phyloP scores from a whole-genome alignment of 2,797 vertebrate genomes.

The Xenentodon cancila region DNA sequence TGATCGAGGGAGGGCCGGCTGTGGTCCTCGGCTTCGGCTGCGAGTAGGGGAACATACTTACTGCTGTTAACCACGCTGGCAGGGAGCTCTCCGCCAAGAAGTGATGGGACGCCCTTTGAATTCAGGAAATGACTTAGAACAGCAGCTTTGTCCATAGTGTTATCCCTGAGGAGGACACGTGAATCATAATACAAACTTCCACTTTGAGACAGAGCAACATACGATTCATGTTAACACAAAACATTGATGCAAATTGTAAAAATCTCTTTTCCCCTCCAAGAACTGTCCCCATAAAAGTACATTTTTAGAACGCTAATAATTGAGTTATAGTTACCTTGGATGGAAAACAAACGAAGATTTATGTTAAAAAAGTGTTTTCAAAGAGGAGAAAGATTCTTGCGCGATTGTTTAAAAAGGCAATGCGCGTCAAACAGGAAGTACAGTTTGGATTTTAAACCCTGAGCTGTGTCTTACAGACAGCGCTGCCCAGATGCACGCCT shows the following conservation, averaged over 20 bases:
- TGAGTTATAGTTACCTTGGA: slow-evolving; percentile 25
- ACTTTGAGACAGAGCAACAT: background rate
- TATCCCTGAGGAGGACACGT: slow-evolving; percentile 19
- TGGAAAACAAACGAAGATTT: background rate
- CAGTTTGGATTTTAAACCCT: rapidly evolving
- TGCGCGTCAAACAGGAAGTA: slow-evolving; percentile 18
- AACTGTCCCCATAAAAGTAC: background rate
- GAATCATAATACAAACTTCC: background rate
- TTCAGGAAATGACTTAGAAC: slow-evolving; percentile 44
- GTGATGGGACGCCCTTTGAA: slow-evolving; percentile 34
- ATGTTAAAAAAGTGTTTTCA: background rate
- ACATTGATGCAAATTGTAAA: background rate
- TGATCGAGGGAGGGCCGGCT: slow-evolving; percentile 34
- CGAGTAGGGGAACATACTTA: slow-evolving; percentile 55
- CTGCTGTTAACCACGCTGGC: slow-evolving; percentile 56
- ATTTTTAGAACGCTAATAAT: background rate
- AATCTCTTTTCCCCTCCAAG: background rate
- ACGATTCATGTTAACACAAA: background rate
- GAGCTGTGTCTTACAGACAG: slow-evolving; percentile 19
- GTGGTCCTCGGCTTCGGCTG: background rate
- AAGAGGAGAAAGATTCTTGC: background rate
- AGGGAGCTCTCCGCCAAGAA: slow-evolving; percentile 67
- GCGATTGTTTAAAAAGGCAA: background rate
- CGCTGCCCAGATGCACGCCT: background rate
- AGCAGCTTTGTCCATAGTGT: slow-evolving; percentile 60